Evolutionary conservation across 2,888 invertebrate genomes (phyloP), one percentile per base, ranked within the genome.

Genomic region (Drosophila kanekoi): DNA sequence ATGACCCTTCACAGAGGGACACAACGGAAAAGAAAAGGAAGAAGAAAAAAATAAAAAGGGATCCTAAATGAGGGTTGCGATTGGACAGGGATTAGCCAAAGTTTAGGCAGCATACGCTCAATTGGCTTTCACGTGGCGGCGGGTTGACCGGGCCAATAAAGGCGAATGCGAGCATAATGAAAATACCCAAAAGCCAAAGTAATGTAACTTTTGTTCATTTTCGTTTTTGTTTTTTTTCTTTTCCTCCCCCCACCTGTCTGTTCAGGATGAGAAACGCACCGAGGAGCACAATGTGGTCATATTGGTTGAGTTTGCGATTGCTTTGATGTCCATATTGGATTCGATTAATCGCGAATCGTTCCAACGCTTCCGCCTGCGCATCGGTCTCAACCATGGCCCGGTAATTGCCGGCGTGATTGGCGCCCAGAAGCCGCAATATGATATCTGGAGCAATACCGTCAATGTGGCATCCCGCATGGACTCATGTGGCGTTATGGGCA

Each of bases 391-490:
- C 87, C 93, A 93, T 69, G 93, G 93, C 0, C 92, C 93, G 0
- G 98, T 98, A 23, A 98, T 98, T 91, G 98, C 98, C 0, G 99
- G 98, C 0, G 98, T 99, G 16, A 98, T 99, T 23, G 98, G 98
- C 0, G 98, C 98, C 0, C 98, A 98, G 92, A 99, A 99, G 91
- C 99, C 99, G 0, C 98, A 99, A 93, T 99, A 98, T 92, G 99
- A 99, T 91, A 99, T 99, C 83, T 99, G 99, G 99, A 98, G 99
- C 13, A 98, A 99, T 93, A 98, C 99, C 0, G 99, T 99, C 14
- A 99, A 99, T 91, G 98, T 99, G 11, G 98, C 99, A 1, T 98
- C 98, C 5, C 93, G 99, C 51, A 99, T 99, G 99, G 99, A 99
- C 93, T 98, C 98, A 72, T 98, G 97, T 70, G 98, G 99, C 0